Base-by-base conservation (phyloP, 1,140 invertebrate species). In the Formica exsecta region DNA sequence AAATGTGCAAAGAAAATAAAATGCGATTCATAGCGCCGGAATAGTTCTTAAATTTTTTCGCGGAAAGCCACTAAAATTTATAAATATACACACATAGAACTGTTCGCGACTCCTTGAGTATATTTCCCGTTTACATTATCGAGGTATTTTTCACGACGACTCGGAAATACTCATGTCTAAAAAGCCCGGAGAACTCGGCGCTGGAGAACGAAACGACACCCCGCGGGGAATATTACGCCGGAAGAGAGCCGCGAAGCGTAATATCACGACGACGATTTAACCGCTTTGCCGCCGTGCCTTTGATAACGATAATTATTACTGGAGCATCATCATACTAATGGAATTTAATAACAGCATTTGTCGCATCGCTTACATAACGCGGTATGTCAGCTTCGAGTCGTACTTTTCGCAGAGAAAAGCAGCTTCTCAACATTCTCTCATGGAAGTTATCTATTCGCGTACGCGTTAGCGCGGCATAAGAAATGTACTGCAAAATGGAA, bases 281-380 rank as follows among this genome's bases (percentile, higher is more conserved):
- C 75, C 79, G 79, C 38, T 74, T 48, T 80, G 65, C 71, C 68
- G 68, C n/a, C 59, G 16, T 87, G 51, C 68, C 66, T 75, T 68
- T 74, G 87, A 89, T 89, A 89, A 88, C 87, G 86, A 83, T 68
- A 68, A 74, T 88, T 76, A 64, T 38, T 57, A 48, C 41, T 65
- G 73, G 51, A 68, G 84, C 59, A 44, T 85, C 79, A 79, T 88
- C 84, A 73, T 88, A 74, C 87, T 88, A 89, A 89, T 89, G 86
- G 86, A 89, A 89, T 89, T 89, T 88, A 89, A 88, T 89, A 83
- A 81, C 66, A 38, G 73, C 41, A 70, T 87, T 88, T 68, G 77
- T 88, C 73, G 85, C 59, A 68, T 88, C 77, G 85, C 54, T 44
- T 61, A 57, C 68, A 74, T 57, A 86, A 79, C 44, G 36, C 36